phyloP scores from a whole-genome alignment of 2,113 vertebrate genomes.

The Hirundichthys speculiger region DNA sequence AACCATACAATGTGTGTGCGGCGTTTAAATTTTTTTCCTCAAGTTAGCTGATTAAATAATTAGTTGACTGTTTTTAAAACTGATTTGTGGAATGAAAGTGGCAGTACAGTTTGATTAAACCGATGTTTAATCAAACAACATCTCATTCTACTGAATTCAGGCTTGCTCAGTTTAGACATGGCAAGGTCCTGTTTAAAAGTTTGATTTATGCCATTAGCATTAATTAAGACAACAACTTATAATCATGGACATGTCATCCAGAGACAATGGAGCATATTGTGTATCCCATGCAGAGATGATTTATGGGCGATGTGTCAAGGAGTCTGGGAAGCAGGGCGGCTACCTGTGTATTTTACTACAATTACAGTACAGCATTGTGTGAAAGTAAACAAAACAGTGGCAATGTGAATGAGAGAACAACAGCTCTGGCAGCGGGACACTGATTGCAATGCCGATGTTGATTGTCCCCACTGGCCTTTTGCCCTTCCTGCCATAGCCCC shows the following conservation, averaged over 20 bases:
- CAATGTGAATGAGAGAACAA: conserved; percentile 53
- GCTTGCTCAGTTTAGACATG: not conserved
- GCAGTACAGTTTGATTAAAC: no score
- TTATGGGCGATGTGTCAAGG: conserved; percentile 40
- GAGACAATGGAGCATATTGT: conserved; percentile 48
- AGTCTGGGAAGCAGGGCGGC: conserved; percentile 37
- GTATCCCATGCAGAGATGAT: conserved; percentile 44
- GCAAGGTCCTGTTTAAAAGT: conserved; percentile 3
- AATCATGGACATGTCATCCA: conserved; percentile 47
- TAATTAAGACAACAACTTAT: conserved; percentile 28
- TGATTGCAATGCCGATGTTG: conserved; percentile 72
- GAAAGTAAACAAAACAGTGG: conserved; percentile 58
- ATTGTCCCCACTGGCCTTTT: conserved; percentile 62
- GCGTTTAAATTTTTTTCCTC: conserved; percentile 8
- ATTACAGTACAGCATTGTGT: conserved; percentile 58
- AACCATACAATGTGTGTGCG: not conserved
- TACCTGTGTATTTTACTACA: conserved; percentile 48
- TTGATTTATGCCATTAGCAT: conserved; percentile 13
- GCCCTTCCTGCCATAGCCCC: conserved; percentile 76
- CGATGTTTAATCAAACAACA: no score
- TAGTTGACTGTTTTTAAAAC: not conserved
- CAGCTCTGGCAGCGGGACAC: conserved; percentile 53
- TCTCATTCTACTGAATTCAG: no score
- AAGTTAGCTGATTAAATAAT: conserved; percentile 9
- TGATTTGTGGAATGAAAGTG: no score